Evolutionary conservation across 2,113 vertebrate species (phyloP), one percentile per base, ranked within the genome.

Genomic region (Podocnemis expansa): DNA sequence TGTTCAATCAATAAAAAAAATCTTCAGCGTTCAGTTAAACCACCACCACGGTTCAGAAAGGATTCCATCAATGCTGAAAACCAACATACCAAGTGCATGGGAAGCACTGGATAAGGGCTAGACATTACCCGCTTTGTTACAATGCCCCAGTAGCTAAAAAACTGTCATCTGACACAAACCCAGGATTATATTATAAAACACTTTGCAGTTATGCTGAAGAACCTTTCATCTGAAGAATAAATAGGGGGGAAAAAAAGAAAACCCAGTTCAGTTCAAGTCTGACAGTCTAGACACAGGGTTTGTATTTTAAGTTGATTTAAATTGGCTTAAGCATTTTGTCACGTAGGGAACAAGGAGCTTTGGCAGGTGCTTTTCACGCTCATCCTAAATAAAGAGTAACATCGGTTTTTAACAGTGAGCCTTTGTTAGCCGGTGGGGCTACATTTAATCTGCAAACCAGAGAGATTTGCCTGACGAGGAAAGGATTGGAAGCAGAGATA

Each of bases 341-440:
- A 52, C 13, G n/a, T 14, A 16, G 14, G 67, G 54, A 92, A 89
- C 79, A 88, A 93, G 85, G 29, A 92, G 27, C 63, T 78, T 31
- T 84, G 85, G 82, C 91, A 96, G 96, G 91, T 83, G 81, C 84
- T 79, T 80, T 70, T 58, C 56, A 31, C n/a, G 58, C 56, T 31
- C 24, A 27, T 60, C n/a, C 24, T 82, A 76, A 54, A 78, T 38
- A 49, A 83, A 47, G 27, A 31, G 51, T 52, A 52, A 82, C 21
- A 12, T 67, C 63, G 49, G 41, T 90, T 76, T 43, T 41, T 78
- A 78, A 47, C 78, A 92, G 67, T 5, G 25, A 84, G 88, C 25
- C 19, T 41, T 27, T 34, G 58, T 81, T 54, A 80, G 56, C 47
- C 56, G 75, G 63, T n/a, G 52, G 63, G 21, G 67, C 75, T 87